Conservation (phyloP, 2,888 invertebrate genomes). For the Agrochola litura region DNA sequence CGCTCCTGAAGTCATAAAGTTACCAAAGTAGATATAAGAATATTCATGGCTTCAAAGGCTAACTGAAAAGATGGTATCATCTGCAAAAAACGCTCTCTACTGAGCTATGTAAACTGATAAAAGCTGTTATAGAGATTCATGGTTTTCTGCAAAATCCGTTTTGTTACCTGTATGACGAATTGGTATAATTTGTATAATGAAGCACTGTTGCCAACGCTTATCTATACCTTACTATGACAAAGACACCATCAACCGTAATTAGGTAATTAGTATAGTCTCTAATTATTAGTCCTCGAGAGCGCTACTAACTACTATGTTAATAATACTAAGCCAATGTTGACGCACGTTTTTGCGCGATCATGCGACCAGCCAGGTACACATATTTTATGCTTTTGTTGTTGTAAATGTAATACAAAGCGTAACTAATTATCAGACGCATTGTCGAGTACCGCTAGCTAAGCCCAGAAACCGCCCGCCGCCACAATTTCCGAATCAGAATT, state of each 20-base stretch:
- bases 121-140: background rate
- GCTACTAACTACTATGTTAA: background rate
- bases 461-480: background rate
- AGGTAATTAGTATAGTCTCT: background rate
- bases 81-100: background rate
- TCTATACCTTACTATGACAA: background rate
- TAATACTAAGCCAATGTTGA: background rate
- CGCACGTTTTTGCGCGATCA: background rate
- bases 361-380: background rate
- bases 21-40: background rate
- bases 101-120: background rate
- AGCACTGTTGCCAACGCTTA: background rate
- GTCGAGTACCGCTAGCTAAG: background rate
- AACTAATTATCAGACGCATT: background rate
- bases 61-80: background rate
- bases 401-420: too few relatives aligned
- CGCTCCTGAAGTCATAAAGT: background rate
- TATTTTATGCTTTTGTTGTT: background rate
- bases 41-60: background rate
- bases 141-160: background rate
- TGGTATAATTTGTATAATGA: background rate
- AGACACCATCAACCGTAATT: background rate
- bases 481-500: too few relatives aligned
- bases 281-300: background rate
- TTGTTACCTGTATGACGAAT: background rate